Base-by-base conservation (phyloP, 2,888 invertebrate species). In the Rhyacophila evoluta region DNA sequence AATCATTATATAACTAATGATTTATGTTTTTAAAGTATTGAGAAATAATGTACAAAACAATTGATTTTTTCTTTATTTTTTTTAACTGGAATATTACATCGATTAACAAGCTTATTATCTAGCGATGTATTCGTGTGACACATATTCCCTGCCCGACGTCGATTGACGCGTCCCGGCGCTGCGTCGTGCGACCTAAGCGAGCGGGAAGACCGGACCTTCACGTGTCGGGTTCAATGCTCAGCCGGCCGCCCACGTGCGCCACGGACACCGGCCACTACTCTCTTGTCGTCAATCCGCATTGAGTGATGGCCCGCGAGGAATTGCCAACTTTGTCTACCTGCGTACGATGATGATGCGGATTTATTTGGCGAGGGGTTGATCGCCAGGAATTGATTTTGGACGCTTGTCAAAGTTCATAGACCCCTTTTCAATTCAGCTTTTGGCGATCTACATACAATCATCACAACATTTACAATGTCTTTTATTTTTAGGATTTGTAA, bases 221-320 rank as follows among this genome's bases (percentile, higher is more conserved):
- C 38, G 72, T 68, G 55, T 77, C 36, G 72, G 41, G 77, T 77
- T 77, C 73, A 77, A 77, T 77, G 77, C 77, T 72, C 77, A 77
- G 37, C 36, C 12, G 69, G 29, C 19, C 71, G 41, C 72, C 72
- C 77, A 77, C 77, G 77, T 77, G 77, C 29, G 55, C 12, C 15
- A 6, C 29, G 55, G 15, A 12, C 55, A 19, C 55, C 5, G 11
- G 19, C 15, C 19, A 25, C 8, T 33, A 33, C 29, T 33, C 29
- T 33, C 29, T 25, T 10, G 25, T 19, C 55, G 55, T 25, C 55
- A 55, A 55, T 55, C 25, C 19, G 10, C 10, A 2, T 2, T 55
- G 55, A 55, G 19, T 19, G 25, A 55, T 55, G 19, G 15, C 25
- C 55, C 55, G 55, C 55, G 25, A 12, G 1, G 55, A 55, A 2